Evolutionary conservation across 2,113 vertebrate genomes (phyloP).

Genomic region (Calidris pygmaea): DNA sequence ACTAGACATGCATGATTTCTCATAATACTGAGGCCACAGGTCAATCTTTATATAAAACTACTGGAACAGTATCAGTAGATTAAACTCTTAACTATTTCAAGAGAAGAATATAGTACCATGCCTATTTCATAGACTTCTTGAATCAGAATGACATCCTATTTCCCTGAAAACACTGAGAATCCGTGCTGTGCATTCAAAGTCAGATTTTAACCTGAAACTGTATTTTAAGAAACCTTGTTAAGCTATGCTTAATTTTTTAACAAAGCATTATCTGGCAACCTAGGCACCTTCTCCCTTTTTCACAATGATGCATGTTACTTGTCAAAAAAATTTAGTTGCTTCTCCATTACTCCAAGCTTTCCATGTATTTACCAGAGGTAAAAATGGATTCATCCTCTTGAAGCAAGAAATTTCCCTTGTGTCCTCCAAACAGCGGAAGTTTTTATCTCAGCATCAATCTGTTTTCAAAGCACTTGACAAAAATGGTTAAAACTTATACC

Average conservation of each 20-base stretch:
- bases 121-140: background rate
- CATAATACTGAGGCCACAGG: background rate
- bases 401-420: background rate
- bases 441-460: background rate
- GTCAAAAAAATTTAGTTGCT: background rate
- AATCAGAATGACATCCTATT: background rate
- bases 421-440: background rate
- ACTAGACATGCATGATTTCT: background rate
- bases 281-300: background rate
- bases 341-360: background rate
- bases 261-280: background rate
- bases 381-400: background rate
- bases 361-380: background rate
- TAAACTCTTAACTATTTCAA: background rate
- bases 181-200: background rate
- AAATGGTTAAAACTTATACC: background rate
- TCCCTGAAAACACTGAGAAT: background rate
- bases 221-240: background rate
- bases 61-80: background rate
- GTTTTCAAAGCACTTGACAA: slow-evolving; percentile 5
- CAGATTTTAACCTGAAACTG: background rate
- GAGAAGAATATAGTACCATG: background rate
- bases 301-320: background rate
- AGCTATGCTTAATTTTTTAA: background rate
- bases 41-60: background rate